A percentile compares a stretch with the other conserved stretches of the same genome.
Evolutionary conservation across 2,113 vertebrate genomes (phyloP).

Genomic region (Illadopsis cleaveri): DNA sequence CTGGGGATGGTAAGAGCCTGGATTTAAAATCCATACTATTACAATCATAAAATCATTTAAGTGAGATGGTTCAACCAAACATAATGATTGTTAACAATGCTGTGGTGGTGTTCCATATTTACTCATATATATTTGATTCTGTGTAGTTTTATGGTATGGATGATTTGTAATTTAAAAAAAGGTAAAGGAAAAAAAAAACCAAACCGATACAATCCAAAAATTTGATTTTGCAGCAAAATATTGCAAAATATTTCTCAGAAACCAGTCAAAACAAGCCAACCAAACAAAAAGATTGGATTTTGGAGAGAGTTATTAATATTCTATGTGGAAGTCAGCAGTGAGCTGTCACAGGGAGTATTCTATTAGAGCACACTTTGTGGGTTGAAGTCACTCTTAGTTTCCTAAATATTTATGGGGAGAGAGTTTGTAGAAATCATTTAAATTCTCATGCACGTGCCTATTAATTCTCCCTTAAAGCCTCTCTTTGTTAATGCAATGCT

Average conservation of each 20-base stretch:
- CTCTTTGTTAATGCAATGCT: background rate
- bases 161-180: background rate
- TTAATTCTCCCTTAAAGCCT: background rate
- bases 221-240: background rate
- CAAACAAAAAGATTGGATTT: background rate
- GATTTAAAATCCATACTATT: background rate
- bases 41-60: background rate
- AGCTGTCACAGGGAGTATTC: background rate
- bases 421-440: background rate
- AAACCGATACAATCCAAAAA: background rate
- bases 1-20: conserved; percentile 87
- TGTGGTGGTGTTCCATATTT: background rate
- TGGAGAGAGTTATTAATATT: background rate
- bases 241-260: background rate
- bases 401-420: background rate
- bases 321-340: fast-evolving
- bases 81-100: background rate
- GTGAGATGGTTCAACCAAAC: background rate
- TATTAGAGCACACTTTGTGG: background rate
- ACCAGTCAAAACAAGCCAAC: background rate
- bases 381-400: background rate
- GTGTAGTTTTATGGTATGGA: background rate
- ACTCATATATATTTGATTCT: background rate
- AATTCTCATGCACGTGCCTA: background rate
- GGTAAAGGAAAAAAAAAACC: background rate